These are phyloP conservation scores for Andrena fulva DNA, from an alignment of 2,888 invertebrate species.

Conservation along the genomic window DNA sequence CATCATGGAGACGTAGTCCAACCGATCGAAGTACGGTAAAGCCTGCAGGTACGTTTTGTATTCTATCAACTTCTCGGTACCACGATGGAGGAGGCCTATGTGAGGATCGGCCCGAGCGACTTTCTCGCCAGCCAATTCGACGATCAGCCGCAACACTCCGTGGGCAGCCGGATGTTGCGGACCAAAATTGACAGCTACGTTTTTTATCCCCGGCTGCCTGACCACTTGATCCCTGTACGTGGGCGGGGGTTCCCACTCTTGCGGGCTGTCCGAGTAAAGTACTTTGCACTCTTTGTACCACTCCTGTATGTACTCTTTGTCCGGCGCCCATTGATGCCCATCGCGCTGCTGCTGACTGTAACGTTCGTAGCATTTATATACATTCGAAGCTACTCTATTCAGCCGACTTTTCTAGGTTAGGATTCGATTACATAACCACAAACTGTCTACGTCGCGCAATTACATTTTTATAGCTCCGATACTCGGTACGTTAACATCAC, in stretches of 20 bases:
- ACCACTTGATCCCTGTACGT: neutral
- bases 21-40: slow-evolving; percentile 98
- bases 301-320: neutral
- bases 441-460: slow-evolving; percentile 19
- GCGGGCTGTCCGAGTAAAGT: neutral
- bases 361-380: slow-evolving; percentile 27
- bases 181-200: slow-evolving; percentile 95
- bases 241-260: neutral
- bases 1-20: slow-evolving; percentile 99
- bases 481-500: slow-evolving; percentile 35
- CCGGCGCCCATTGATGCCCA: slow-evolving; percentile 47
- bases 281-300: neutral
- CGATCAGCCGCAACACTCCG: slow-evolving; percentile 93
- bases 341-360: slow-evolving; percentile 53
- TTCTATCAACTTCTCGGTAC: slow-evolving; percentile 99
- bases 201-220: slow-evolving; percentile 84
- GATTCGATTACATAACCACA: slow-evolving; percentile 52
- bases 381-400: too few relatives aligned
- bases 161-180: slow-evolving; percentile 98
- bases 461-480: slow-evolving; percentile 26
- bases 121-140: slow-evolving; percentile 95
- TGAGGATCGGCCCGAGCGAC: slow-evolving; percentile 97
- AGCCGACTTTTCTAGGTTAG: slow-evolving; percentile 38
- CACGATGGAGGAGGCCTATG: slow-evolving; percentile 98
- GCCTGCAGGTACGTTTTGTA: slow-evolving; percentile 99